Evolutionary conservation across 2,113 vertebrate genomes (phyloP), one percentile per base, ranked within the genome.

Genomic region (Mormyrus iriodes): DNA sequence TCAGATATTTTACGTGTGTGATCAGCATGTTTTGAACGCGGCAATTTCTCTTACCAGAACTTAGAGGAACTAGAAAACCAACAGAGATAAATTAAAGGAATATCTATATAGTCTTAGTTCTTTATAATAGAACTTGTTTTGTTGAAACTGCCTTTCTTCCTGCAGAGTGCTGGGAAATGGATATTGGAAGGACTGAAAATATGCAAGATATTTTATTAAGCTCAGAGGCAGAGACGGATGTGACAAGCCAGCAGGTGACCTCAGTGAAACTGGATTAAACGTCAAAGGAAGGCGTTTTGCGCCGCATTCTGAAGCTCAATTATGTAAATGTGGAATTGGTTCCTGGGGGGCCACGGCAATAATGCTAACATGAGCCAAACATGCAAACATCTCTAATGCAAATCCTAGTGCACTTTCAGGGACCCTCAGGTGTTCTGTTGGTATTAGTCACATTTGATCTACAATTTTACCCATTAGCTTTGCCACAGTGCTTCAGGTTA

Each of bases 91-190:
- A 65, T 44, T 84, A 35, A 76, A 3, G 53, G 90, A 92, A 90
- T 89, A 90, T 90, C 88, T 3, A 42, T 88, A 90, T 90, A 48
- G 91, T 44, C 87, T 69, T 49, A 90, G 31, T 85, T 76, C 86
- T 89, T 91, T 90, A 53, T 91, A 90, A 92, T 0, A 76, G 27
- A 69, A 69, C 13, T 73, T 88, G 89, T 90, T 55, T 86, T 93
- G 83, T 85, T 0, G 87, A 85, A 90, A 86, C 86, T 55, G 76
- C 89, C 53, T 86, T 88, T 44, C 91, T n/a, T 91, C 92, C 90
- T 92, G 92, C 91, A 93, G 65, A 86, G 88, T 88, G 92, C 49
- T 91, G 86, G 90, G 88, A 21, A 91, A 90, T 89, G 91, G 91
- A 90, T 89, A 76, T 76, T 69, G 87, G 83, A 85, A 24, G 53